Conservation (phyloP, 2,113 vertebrate genomes). For the Dipodomys merriami region DNA sequence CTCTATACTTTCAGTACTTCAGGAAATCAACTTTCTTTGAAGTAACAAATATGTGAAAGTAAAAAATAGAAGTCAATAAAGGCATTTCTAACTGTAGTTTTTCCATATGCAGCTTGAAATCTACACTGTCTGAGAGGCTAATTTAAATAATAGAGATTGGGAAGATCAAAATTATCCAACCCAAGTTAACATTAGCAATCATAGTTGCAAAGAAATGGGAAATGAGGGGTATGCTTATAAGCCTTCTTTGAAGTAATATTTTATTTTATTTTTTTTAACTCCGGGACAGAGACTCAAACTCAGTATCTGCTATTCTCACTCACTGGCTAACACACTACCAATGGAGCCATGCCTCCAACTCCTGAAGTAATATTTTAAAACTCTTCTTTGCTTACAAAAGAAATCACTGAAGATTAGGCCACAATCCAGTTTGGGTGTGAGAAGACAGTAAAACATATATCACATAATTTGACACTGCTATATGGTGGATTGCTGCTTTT, state of each 20-base stretch:
- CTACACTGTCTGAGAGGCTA: not conserved
- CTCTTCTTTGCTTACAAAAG: constrained; percentile 23
- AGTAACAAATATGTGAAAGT: not conserved
- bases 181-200: constrained; percentile 1
- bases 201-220: constrained; percentile 25
- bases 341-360: too few relatives aligned
- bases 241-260: constrained; percentile 10
- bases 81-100: not conserved
- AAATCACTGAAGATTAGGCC: constrained; percentile 1
- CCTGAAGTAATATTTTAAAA: constrained; percentile 27
- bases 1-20: not conserved
- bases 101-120: constrained; percentile 2
- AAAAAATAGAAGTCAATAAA: constrained; percentile 22
- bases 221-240: constrained; percentile 22
- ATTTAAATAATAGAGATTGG: constrained; percentile 11
- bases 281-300: too few relatives aligned
- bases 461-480: constrained; percentile 33
- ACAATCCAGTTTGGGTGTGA: constrained; percentile 20
- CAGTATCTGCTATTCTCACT: too few relatives aligned
- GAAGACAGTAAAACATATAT: constrained; percentile 12
- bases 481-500: not conserved
- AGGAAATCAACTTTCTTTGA: constrained; percentile 23
- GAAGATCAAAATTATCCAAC: constrained; percentile 39
- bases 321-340: too few relatives aligned
- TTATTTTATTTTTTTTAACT: too few relatives aligned